Conservation (phyloP, 2,888 invertebrate genomes). For the Spicauda simplicius region DNA sequence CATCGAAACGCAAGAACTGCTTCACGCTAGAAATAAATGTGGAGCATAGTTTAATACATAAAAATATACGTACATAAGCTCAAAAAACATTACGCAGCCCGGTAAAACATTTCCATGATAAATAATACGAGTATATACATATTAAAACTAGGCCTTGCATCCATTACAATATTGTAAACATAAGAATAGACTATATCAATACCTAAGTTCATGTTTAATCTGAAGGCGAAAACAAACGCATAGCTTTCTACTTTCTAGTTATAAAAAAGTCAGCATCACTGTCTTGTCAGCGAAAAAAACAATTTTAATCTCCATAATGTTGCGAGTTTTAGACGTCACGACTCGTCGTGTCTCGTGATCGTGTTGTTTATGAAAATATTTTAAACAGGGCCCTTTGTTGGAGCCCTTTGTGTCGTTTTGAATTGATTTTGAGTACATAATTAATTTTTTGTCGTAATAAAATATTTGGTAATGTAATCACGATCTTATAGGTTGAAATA, state of each 20-base stretch:
- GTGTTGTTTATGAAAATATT: slow-evolving; percentile 30
- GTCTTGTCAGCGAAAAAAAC: slow-evolving; percentile 69
- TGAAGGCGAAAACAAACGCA: slow-evolving; percentile 44
- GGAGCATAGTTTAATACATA: too few species aligned
- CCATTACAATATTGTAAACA: slow-evolving; percentile 11
- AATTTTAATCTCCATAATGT: slow-evolving; percentile 75
- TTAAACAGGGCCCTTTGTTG: too few species aligned
- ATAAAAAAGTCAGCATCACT: slow-evolving; percentile 60
- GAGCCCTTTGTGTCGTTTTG: too few species aligned
- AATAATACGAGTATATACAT: not conserved
- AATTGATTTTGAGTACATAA: too few species aligned
- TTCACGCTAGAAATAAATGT: too few species aligned
- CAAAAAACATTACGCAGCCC: too few species aligned
- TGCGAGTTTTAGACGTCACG: slow-evolving; percentile 42
- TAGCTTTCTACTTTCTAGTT: slow-evolving; percentile 49
- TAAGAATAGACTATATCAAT: slow-evolving; percentile 23
- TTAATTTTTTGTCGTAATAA: too few species aligned
- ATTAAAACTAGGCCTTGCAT: not conserved
- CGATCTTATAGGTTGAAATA: too few species aligned
- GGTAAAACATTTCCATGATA: too few species aligned
- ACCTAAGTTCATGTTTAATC: slow-evolving; percentile 21
- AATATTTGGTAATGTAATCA: too few species aligned
- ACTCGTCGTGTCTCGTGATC: slow-evolving; percentile 24
- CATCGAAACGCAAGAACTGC: too few species aligned
- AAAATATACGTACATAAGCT: too few species aligned